Conservation (phyloP, 2,888 invertebrate genomes). For the Drosophila setosimentum region DNA sequence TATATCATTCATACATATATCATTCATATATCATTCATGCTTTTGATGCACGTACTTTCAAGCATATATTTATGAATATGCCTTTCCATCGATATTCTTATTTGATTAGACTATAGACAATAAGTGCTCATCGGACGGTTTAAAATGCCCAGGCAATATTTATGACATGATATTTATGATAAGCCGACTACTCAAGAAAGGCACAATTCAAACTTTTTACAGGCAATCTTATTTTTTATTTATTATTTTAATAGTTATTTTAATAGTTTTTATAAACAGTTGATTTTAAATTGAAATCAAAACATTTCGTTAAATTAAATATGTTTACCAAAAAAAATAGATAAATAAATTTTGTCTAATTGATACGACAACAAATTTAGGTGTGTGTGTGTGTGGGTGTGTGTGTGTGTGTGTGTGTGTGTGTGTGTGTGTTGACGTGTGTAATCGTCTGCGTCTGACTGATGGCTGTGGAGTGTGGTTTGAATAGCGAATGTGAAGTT, state of each 20-base stretch:
- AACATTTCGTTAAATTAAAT: not conserved
- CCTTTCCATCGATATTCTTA: not conserved
- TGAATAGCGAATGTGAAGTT: constrained; percentile 14
- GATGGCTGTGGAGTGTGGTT: constrained; percentile 1
- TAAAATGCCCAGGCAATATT: too few species aligned
- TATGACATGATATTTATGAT: too few species aligned
- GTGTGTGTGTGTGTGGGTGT: not conserved
- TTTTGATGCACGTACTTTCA: not conserved
- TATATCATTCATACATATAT: not conserved
- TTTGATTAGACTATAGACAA: too few species aligned
- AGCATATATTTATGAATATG: not conserved
- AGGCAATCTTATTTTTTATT: too few species aligned
- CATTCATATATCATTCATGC: not conserved
- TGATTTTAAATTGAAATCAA: not conserved
- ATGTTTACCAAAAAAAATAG: not conserved
- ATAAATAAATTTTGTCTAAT: not conserved
- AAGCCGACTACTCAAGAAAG: not conserved
- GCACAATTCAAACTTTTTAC: not conserved
- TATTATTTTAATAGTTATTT: too few species aligned
- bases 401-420: too few species aligned
- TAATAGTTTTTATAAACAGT: not conserved
- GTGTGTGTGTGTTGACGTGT: not conserved
- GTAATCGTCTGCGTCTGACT: not conserved
- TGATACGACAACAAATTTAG: not conserved
- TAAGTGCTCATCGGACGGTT: too few species aligned